These are phyloP conservation scores for Cataglyphis livida DNA, from an alignment of 2,888 invertebrate species.

Conservation along the genomic window DNA sequence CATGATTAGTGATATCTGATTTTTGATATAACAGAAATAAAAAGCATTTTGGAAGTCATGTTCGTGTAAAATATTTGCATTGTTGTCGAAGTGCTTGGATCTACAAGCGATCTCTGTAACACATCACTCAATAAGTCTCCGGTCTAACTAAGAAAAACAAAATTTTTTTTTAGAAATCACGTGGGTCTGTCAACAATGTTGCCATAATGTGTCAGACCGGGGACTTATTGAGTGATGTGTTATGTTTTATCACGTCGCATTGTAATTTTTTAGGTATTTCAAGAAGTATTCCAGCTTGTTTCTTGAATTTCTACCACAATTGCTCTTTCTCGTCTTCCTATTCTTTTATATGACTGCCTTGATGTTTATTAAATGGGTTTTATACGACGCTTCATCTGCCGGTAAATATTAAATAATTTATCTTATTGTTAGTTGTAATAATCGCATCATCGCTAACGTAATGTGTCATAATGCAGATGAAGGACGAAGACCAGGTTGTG, in stretches of 20 bases:
- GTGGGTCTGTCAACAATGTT: no score
- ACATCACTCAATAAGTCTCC: no score
- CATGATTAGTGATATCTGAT: background rate
- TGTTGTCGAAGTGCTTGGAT: background rate
- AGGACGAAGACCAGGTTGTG: slow-evolving; percentile 87
- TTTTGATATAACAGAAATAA: background rate
- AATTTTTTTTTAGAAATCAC: no score
- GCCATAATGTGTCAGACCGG: no score
- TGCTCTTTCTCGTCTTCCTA: slow-evolving; percentile 94
- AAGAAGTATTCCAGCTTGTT: slow-evolving; percentile 89
- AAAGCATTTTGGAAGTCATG: background rate
- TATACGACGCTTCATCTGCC: slow-evolving; percentile 87
- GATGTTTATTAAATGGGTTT: slow-evolving; percentile 96
- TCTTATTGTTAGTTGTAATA: background rate
- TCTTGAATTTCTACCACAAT: slow-evolving; percentile 96
- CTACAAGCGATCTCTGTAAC: background rate
- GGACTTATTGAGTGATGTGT: no score
- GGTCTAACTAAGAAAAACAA: no score
- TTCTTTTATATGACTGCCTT: slow-evolving; percentile 97
- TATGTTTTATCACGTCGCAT: background rate
- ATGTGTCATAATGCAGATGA: slow-evolving; percentile 28
- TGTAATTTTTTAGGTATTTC: slow-evolving; percentile 87
- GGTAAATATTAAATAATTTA: slow-evolving; percentile 43
- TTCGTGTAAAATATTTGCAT: background rate
- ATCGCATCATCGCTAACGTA: background rate